Percentiles rank a stretch among this genome's conserved stretches.
These are phyloP conservation scores for Drosophila lacicola DNA, from an alignment of 2,888 invertebrate species.

Conservation along the genomic window DNA sequence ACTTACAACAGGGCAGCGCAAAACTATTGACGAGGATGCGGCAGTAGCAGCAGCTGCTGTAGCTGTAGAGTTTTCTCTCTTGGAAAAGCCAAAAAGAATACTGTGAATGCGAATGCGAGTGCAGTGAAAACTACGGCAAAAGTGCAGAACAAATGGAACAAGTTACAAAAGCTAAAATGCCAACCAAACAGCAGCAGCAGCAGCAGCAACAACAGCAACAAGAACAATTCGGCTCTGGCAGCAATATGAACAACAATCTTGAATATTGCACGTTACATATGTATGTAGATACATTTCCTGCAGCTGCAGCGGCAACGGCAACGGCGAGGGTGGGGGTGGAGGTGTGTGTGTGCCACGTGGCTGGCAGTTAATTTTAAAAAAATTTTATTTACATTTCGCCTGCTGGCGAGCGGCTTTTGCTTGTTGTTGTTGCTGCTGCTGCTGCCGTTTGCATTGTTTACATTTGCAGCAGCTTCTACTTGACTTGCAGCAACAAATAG, in stretches of 20 bases:
- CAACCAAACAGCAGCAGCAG: conserved; percentile 49
- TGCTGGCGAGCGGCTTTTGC: conserved; percentile 56
- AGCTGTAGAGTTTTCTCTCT: conserved; percentile 11
- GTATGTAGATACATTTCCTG: conserved; percentile 78
- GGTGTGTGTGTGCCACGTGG: conserved; percentile 54
- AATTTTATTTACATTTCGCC: conserved; percentile 73
- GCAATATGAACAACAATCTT: conserved; percentile 77
- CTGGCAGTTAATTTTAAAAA: conserved; percentile 75
- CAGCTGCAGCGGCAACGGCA: conserved; percentile 40
- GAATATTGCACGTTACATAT: conserved; percentile 75
- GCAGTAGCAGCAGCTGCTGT: conserved; percentile 16
- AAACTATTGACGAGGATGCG: conserved; percentile 18
- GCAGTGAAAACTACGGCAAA: conserved; percentile 56
- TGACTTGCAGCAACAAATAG: conserved; percentile 61
- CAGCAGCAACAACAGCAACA: conserved; percentile 13
- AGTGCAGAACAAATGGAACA: conserved; percentile 74
- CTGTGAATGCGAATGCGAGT: conserved; percentile 41
- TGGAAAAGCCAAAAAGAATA: conserved; percentile 48
- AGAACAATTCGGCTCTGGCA: conserved; percentile 47
- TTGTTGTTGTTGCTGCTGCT: conserved; percentile 33
- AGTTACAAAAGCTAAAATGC: conserved; percentile 76
- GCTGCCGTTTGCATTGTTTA: conserved; percentile 65
- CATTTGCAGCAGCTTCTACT: conserved; percentile 72
- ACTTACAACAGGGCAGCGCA: conserved; percentile 13
- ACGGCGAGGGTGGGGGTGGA: background rate